phyloP scores from a whole-genome alignment of 2,797 vertebrate genomes.

The Periparus ater region DNA sequence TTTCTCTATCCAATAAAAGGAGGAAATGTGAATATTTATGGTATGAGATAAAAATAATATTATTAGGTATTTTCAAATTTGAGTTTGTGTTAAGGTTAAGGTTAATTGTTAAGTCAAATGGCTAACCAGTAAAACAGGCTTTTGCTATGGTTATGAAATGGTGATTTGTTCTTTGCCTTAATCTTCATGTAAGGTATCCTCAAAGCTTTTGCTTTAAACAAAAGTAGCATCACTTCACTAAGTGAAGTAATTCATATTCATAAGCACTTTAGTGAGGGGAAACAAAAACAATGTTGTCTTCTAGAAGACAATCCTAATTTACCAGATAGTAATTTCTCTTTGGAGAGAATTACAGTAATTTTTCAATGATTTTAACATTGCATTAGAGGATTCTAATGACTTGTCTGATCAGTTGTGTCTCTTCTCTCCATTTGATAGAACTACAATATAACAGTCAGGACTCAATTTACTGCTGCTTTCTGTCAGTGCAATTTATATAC shows the following conservation, averaged over 20 bases:
- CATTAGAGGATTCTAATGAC: neutral
- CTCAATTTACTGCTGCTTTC: neutral
- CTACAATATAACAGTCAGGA: neutral
- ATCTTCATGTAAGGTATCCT: neutral
- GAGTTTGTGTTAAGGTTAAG: neutral
- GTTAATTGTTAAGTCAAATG: neutral
- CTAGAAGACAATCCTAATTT: neutral
- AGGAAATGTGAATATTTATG: conserved; percentile 3
- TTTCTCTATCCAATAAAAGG: neutral
- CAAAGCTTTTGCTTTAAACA: neutral
- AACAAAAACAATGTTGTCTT: neutral
- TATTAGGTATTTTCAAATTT: neutral
- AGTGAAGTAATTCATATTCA: neutral
- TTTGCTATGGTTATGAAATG: neutral
- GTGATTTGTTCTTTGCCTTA: neutral
- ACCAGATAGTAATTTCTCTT: neutral
- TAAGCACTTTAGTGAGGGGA: neutral
- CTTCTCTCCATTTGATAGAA: neutral
- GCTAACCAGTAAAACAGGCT: neutral
- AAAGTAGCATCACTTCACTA: neutral
- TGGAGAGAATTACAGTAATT: neutral
- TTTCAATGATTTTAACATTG: neutral
- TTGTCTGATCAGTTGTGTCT: neutral
- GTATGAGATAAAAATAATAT: neutral
- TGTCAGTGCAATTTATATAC: neutral